Evolutionary conservation across 2,888 invertebrate genomes (phyloP).

Genomic region (Eupithecia inturbata): DNA sequence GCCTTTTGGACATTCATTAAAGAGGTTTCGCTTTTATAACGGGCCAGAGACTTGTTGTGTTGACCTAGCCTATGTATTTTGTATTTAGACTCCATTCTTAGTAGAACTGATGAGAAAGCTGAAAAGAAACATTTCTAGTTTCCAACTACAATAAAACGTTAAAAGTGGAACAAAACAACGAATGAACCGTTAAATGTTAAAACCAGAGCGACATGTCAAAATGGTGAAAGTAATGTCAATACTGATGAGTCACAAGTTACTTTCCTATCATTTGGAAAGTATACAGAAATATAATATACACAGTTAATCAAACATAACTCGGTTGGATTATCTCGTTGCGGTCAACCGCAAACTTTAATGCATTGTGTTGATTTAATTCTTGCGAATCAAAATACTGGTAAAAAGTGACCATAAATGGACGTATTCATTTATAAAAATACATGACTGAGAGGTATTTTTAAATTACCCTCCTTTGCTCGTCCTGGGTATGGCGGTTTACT

Average conservation of each 20-base stretch:
- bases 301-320: slow-evolving; percentile 58
- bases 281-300: slow-evolving; percentile 49
- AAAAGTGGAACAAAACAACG: slow-evolving; percentile 15
- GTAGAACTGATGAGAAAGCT: background rate
- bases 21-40: slow-evolving; percentile 61
- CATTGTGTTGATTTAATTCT: slow-evolving; percentile 30
- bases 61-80: slow-evolving; percentile 4
- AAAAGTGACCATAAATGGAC: background rate
- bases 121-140: background rate
- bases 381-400: slow-evolving; percentile 20
- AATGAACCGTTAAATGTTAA: slow-evolving; percentile 29
- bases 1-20: slow-evolving; percentile 59
- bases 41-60: slow-evolving; percentile 3
- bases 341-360: slow-evolving; percentile 46
- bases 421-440: background rate
- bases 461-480: background rate
- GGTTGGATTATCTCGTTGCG: slow-evolving; percentile 52
- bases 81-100: background rate
- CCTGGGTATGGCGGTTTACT: background rate
- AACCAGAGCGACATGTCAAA: slow-evolving; percentile 59
- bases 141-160: slow-evolving; percentile 8
- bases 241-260: slow-evolving; percentile 54
- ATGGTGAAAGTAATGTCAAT: slow-evolving; percentile 58
- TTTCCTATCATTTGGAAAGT: slow-evolving; percentile 61
- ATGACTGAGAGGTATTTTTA: background rate